Evolutionary conservation across 2,113 vertebrate species (phyloP), one percentile per base, ranked within the genome.

Genomic region (Puntigrus tetrazona): DNA sequence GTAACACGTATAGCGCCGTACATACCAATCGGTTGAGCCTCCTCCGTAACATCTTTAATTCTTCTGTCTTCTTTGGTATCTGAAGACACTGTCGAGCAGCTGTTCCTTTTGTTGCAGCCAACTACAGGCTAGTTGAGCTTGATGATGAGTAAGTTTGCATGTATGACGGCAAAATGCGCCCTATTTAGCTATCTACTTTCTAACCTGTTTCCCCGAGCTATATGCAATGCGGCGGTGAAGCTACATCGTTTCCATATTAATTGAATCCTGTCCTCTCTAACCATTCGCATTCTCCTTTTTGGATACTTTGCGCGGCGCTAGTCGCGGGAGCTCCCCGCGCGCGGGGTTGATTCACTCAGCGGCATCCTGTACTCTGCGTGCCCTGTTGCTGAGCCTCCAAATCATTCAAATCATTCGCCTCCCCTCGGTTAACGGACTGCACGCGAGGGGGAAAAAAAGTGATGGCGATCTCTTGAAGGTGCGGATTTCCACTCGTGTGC

Each of bases 21-120:
- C 94, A 88, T 93, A 95, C 94, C 94, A 93, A 84, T 59, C 87
- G 91, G 82, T 92, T 94, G 18, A 94, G 89, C 81, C 91, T 89
- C 85, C 94, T 94, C 83, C 94, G 92, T 10, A 95, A 88, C 94
- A 95, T 95, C 88, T 89, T 93, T 86, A 78, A 55, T 70, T 72
- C 59, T 13, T 63, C 70, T 80, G 31, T 90, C 81, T 86, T 89
- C 83, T 91, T 84, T 84, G 76, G 78, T 88, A 76, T 80, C n/a
- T 72, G 88, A 83, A 83, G 76, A 85, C 45, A 50, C 83, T 61
- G 89, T 55, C 80, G 88, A 92, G 92, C 90, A 91, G 84, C 76
- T 31, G 84, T 82, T 87, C 59, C 90, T 86, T 89, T 89, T 34
- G 88, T 89, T 81, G 91, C 87, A 84, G 84, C 78, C 87, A 87